These are phyloP conservation scores for Scleropages formosus DNA, from an alignment of 2,797 vertebrate species.

Conservation along the genomic window DNA sequence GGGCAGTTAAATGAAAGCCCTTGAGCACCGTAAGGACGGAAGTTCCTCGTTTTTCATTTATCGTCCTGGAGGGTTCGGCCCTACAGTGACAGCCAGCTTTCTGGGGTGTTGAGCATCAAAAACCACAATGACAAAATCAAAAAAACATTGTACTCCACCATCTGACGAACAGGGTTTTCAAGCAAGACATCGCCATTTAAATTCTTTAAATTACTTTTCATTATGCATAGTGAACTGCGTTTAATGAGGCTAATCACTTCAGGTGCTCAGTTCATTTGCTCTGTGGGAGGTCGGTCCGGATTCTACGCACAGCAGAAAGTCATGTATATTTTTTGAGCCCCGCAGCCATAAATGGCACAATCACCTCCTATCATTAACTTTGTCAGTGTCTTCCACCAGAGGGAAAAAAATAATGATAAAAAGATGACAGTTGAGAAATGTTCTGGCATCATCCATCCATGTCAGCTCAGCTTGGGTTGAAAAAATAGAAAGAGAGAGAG, in stretches of 20 bases:
- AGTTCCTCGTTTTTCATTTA: no score
- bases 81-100: no score
- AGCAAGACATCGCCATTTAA: background rate
- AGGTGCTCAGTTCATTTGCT: background rate
- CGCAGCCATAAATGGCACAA: conserved; percentile 4
- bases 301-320: background rate
- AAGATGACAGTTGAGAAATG: background rate
- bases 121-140: background rate
- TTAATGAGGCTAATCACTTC: background rate
- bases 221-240: background rate
- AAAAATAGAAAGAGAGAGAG: background rate
- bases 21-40: no score
- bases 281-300: background rate
- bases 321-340: conserved; percentile 16
- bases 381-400: background rate
- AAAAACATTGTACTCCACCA: background rate
- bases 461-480: background rate
- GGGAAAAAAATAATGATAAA: background rate
- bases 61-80: no score
- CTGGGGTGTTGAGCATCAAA: background rate
- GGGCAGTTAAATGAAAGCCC: no score
- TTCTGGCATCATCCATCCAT: background rate
- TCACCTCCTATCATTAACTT: conserved; percentile 26
- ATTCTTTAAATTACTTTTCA: no score
- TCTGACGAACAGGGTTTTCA: background rate